phyloP scores from a whole-genome alignment of 2,797 vertebrate genomes.

The Myioborus miniatus region DNA sequence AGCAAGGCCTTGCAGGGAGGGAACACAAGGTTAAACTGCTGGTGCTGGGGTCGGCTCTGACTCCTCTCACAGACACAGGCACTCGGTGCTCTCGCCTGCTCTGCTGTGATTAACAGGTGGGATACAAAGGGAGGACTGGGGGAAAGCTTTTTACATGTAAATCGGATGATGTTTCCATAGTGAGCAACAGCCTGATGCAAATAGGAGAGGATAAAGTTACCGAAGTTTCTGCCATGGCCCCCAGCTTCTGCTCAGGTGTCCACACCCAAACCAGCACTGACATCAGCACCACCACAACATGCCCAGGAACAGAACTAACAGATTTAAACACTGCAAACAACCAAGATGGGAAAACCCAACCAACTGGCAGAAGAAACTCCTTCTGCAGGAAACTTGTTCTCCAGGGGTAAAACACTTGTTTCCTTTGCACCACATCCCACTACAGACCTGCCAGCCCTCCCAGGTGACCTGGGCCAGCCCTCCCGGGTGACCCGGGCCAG shows the following conservation, averaged over 20 bases:
- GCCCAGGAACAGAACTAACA: neutral
- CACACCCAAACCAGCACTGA: neutral
- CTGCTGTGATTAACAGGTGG: conserved; percentile 48
- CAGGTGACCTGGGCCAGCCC: neutral
- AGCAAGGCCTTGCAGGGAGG: neutral
- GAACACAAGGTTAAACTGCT: conserved; percentile 40
- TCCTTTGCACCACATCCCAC: rapidly evolving
- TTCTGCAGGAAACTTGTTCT: neutral
- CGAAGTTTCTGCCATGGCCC: neutral
- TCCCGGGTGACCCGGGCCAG: neutral
- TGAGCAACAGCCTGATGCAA: neutral
- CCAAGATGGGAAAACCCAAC: neutral
- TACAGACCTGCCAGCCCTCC: no score
- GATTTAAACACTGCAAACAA: neutral
- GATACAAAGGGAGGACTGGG: neutral
- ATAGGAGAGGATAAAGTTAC: neutral
- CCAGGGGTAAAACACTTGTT: rapidly evolving
- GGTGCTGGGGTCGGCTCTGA: neutral
- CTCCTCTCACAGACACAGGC: neutral
- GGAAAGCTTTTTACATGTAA: conserved; percentile 57
- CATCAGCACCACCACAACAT: neutral
- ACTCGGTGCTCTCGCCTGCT: neutral
- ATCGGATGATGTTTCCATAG: conserved; percentile 30
- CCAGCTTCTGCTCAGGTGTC: neutral
- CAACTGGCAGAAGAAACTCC: neutral